Base-by-base conservation (phyloP, 1,140 invertebrate genomes). In the Heliothis virescens region DNA sequence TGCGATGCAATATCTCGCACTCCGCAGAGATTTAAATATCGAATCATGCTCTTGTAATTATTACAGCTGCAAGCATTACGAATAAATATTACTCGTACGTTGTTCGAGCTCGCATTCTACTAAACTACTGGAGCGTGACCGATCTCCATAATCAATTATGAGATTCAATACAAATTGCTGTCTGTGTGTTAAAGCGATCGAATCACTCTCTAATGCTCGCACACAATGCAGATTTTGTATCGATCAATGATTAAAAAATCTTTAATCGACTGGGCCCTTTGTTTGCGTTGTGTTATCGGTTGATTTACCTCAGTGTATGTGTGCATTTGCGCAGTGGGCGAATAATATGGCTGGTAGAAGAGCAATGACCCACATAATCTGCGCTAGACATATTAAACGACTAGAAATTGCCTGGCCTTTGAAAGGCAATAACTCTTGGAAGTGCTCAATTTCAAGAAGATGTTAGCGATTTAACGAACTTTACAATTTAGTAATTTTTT, bases 101-200 rank as follows among this genome's bases (percentile, higher is more conserved):
- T 67, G 63, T 71, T 9, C n/a, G 13, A 26, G 16, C 57, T 60
- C 26, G 67, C 67, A 53, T 71, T 71, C 48, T 71, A 71, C 48
- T 50, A n/a, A 53, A 18, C 48, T 50, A 71, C 21, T 71, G 21
- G 67, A 71, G 48, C 48, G 67, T 52, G 21, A 53, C 67, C 29
- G 48, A 71, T 52, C 48, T 53, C 67, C 12, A 71, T 71, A 71
- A 71, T 71, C 67, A 71, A 71, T 71, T 67, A 52, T 71, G 48
- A 53, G 67, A 53, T 53, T 52, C 67, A 53, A 71, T 52, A 71
- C 67, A 71, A 71, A 71, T 53, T 52, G 67, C 67, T 71, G 48
- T 21, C 48, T 71, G 67, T 53, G 16, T 53, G 52, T 71, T 71
- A 50, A 71, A 26, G 67, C 48, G 62, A 29, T 41, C 15, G 67